phyloP scores from a whole-genome alignment of 2,888 invertebrate genomes.

The Napeogenes sylphis region DNA sequence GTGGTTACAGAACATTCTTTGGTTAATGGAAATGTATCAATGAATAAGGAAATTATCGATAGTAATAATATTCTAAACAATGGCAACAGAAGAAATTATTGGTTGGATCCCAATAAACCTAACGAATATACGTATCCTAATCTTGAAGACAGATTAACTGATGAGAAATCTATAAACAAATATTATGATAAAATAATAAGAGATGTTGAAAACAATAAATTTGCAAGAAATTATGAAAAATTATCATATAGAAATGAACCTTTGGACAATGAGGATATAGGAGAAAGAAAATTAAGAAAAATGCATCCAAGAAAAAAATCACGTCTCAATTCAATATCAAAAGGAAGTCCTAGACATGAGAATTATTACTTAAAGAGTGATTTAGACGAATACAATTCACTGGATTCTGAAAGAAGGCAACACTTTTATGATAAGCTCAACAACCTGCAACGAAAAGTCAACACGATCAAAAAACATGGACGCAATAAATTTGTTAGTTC shows the following conservation, averaged over 20 bases:
- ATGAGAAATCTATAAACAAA: conserved; percentile 2
- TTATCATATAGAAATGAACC: not conserved
- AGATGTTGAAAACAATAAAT: not conserved
- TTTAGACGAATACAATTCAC: conserved; percentile 32
- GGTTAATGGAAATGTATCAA: conserved; percentile 1
- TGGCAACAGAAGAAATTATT: not conserved
- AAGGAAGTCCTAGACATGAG: conserved; percentile 13
- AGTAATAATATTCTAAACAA: not conserved
- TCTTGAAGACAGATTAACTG: not conserved
- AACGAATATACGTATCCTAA: not conserved
- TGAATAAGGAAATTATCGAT: conserved; percentile 4
- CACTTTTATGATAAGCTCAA: conserved; percentile 59
- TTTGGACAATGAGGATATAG: conserved; percentile 7
- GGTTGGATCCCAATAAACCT: not conserved
- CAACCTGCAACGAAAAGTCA: conserved; percentile 41
- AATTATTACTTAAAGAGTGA: conserved; percentile 21
- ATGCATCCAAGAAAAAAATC: conserved; percentile 24
- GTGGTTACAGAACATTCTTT: conserved; percentile 3
- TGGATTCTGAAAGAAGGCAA: conserved; percentile 48
- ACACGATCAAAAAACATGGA: conserved; percentile 19
- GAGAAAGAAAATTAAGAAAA: conserved; percentile 24
- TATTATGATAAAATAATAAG: not conserved
- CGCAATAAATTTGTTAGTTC: conserved; percentile 21
- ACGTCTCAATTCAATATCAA: conserved; percentile 13
- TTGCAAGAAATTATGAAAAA: not conserved